Evolutionary conservation across 64 coral and sea anemone species (phyloP), one percentile per base, ranked within the genome.

Genomic region (Pocillopora verrucosa): DNA sequence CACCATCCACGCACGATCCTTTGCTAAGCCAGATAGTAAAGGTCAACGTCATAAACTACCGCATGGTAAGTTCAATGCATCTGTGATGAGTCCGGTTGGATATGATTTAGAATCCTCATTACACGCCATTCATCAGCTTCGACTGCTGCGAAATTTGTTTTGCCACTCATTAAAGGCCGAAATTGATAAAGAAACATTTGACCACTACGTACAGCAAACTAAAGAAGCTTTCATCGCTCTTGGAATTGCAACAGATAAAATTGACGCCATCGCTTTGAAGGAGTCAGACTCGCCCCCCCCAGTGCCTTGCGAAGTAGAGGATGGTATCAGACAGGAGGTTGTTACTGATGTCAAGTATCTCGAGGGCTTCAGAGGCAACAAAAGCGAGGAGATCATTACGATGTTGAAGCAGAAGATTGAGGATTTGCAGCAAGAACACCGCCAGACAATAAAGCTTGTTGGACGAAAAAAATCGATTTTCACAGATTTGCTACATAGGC

Each of bases 51-150:
- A 12, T 17, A n/a, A n/a, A 4, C 4, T 36, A 9, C 11, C 24
- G 11, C n/a, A 0, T 59, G 59, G 59, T 61, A 36, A 14, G 2
- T 61, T 81, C 19, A 59, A 64, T 16, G 0, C 78, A 1, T 62
- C 59, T 61, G 59, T 81, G 7, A 15, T 61, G 5, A 81, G 78
- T 2, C 78, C 59, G 9, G 1, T 1, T 61, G 78, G 78, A 81
- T 14, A 61, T 30, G 12, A 30, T 9, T 24, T n/a, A 5, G 78
- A 81, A 35, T 61, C 78, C 15, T 63, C 34, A 10, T 57, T 58
- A 34, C 34, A 61, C 12, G 78, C 78, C 24, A 81, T 81, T 36
- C 58, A 81, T 59, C 78, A 81, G 24, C 78, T 81, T 12, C 59
- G 78, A 2, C 58, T 19, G 2, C 26, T 81, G 26, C 26, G 78